Percentiles rank a stretch among this genome's conserved stretches.
These are phyloP conservation scores for Gymnocephalus cernua DNA, from an alignment of 2,113 vertebrate species.

Conservation along the genomic window DNA sequence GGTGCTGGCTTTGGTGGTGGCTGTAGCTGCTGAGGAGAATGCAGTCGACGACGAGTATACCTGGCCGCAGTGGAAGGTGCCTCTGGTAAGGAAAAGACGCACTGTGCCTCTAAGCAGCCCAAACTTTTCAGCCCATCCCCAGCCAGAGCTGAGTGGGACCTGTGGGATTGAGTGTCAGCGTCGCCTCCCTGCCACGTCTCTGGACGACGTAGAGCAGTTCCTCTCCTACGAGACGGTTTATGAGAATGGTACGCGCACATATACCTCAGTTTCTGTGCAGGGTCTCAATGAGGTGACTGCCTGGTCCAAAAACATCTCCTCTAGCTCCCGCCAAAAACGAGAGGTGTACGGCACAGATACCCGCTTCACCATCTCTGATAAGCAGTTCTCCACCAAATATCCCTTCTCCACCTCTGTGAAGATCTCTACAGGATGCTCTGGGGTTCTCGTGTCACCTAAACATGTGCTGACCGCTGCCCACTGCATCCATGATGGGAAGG, in stretches of 20 bases:
- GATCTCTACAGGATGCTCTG: constrained; percentile 95
- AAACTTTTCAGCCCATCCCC: constrained; percentile 86
- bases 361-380: constrained; percentile 94
- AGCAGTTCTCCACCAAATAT: constrained; percentile 90
- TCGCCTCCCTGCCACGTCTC: constrained; percentile 83
- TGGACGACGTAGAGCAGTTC: constrained; percentile 88
- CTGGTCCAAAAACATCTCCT: constrained; percentile 55
- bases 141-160: constrained; percentile 78
- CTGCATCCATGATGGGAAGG: constrained; percentile 92
- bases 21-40: constrained; percentile 78
- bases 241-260: constrained; percentile 92
- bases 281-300: constrained; percentile 67
- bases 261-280: constrained; percentile 89
- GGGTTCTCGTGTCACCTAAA: constrained; percentile 91
- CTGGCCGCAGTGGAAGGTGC: constrained; percentile 92
- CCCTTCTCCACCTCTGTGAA: constrained; percentile 95
- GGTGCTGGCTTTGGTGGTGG: constrained; percentile 77
- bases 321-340: constrained; percentile 82
- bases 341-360: constrained; percentile 95
- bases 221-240: constrained; percentile 95
- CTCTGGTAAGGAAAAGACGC: constrained; percentile 87
- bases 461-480: constrained; percentile 96
- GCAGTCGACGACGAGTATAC: constrained; percentile 85
- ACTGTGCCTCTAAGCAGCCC: constrained; percentile 89
- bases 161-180: constrained; percentile 96